phyloP scores from a whole-genome alignment of 2,113 vertebrate genomes.

The Speoplatyrhinus poulsoni region DNA sequence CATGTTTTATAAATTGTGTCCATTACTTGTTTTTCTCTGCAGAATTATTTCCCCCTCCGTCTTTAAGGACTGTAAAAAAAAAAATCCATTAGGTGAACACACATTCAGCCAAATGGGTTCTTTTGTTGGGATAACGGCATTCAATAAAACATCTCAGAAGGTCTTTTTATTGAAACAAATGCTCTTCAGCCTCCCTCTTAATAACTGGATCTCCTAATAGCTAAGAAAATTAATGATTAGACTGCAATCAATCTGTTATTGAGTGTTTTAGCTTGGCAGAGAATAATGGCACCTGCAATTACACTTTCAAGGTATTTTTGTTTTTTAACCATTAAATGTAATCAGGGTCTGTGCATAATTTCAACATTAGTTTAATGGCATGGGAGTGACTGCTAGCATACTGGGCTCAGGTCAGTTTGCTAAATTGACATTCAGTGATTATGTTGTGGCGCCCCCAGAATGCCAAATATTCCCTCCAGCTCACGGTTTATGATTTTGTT shows the following conservation, averaged over 20 bases:
- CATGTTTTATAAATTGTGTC: conserved; percentile 5
- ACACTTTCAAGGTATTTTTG: conserved; percentile 40
- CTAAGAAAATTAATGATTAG: conserved; percentile 57
- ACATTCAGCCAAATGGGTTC: conserved; percentile 34
- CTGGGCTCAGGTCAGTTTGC: conserved; percentile 12
- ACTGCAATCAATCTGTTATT: conserved; percentile 59
- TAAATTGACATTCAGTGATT: not conserved
- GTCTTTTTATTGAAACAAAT: conserved; percentile 67
- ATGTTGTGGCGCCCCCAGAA: too few relatives aligned
- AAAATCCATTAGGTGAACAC: conserved; percentile 53
- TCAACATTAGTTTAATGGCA: conserved; percentile 31
- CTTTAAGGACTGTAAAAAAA: conserved; percentile 14
- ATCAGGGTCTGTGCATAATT: conserved; percentile 55
- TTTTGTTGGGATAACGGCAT: conserved; percentile 58
- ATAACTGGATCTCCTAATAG: conserved; percentile 63
- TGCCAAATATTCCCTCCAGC: too few relatives aligned
- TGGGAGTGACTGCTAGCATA: conserved; percentile 9
- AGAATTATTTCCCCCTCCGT: not conserved
- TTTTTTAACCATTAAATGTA: conserved; percentile 43
- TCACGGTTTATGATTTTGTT: too few relatives aligned
- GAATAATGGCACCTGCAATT: conserved; percentile 59
- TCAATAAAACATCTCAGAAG: conserved; percentile 45
- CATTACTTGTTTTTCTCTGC: conserved; percentile 24
- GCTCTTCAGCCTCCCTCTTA: conserved; percentile 44
- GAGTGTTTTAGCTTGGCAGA: conserved; percentile 48